Evolutionary conservation across 2,113 vertebrate genomes (phyloP).

Genomic region (Phylloscopus whistleri): DNA sequence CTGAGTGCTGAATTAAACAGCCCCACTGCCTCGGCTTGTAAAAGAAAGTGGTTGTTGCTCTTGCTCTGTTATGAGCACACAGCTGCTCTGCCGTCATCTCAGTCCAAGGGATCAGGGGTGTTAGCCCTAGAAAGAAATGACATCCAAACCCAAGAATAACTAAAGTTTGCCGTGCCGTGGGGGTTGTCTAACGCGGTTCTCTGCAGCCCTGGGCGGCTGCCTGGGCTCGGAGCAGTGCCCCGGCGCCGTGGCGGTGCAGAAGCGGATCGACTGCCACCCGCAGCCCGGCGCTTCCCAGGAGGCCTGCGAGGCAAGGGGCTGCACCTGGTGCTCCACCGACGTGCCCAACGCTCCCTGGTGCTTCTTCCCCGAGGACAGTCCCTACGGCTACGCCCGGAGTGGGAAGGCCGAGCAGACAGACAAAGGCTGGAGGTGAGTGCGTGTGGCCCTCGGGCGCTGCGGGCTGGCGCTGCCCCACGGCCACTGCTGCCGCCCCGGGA

Average conservation of each 20-base stretch:
- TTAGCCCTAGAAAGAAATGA: neutral
- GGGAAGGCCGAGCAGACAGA: neutral
- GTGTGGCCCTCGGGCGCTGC: fast-evolving
- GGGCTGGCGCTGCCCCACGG: too few species aligned
- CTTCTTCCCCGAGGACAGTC: neutral
- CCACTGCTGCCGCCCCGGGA: fast-evolving
- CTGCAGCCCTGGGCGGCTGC: neutral
- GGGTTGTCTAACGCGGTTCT: fast-evolving
- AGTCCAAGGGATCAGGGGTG: fast-evolving
- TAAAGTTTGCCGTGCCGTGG: neutral
- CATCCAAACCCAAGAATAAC: neutral
- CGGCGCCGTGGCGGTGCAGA: fast-evolving
- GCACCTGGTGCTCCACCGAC: neutral
- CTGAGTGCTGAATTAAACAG: neutral
- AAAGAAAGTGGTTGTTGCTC: neutral
- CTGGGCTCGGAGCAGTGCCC: neutral
- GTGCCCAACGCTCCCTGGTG: neutral
- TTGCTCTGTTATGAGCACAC: fast-evolving
- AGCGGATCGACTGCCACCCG: neutral
- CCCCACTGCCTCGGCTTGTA: neutral
- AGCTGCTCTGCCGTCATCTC: neutral
- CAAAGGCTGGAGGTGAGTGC: constrained; percentile 15
- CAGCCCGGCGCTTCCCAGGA: neutral
- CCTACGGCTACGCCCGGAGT: neutral
- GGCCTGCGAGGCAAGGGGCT: neutral